Evolutionary conservation across 2,888 invertebrate species (phyloP), one percentile per base, ranked within the genome.

Genomic region (Agapostemon virescens): DNA sequence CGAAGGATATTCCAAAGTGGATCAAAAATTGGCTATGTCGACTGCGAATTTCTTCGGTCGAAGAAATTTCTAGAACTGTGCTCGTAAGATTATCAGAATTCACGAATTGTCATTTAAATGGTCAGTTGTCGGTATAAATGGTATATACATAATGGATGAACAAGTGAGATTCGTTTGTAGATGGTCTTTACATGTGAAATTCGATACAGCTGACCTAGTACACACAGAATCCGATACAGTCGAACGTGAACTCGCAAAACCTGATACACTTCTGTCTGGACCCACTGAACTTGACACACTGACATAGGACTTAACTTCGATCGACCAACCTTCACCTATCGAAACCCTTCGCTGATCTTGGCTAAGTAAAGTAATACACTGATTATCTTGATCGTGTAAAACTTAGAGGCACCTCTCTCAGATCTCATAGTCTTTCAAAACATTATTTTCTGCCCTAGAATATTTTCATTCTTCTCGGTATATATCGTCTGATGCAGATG

Each of bases 171-270:
- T 63, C 61, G 33, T n/a, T 33, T 36, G 33, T 17, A n/a, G 36
- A 63, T 63, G 33, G 33, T 30, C 7, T 20, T 38, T 0, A 67
- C 26, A 33, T 13, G 36, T 9, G 63, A n/a, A 36, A 63, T 63
- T n/a, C 36, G 63, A 63, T 63, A 36, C 36, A n/a, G 36, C 36
- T 36, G 63, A 63, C 63, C 36, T 36, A 36, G 11, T 36, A 33
- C 63, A n/a, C 64, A 38, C 64, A 23, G 20, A 64, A 64, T 33
- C n/a, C 64, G 38, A 64, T 38, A 64, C 7, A 38, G 64, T n/a
- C 38, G 23, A 64, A 33, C 36, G 20, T 20, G 23, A 13, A 23
- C 38, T 23, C 15, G 23, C 23, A 15, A 38, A 64, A 64, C 64
- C 5, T 13, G 64, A 38, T 64, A 64, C 64, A 38, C 38, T 23